Percentiles rank a stretch among this genome's conserved stretches.
Evolutionary conservation across 2,888 invertebrate genomes (phyloP).

Genomic region (Cephus spinipes): DNA sequence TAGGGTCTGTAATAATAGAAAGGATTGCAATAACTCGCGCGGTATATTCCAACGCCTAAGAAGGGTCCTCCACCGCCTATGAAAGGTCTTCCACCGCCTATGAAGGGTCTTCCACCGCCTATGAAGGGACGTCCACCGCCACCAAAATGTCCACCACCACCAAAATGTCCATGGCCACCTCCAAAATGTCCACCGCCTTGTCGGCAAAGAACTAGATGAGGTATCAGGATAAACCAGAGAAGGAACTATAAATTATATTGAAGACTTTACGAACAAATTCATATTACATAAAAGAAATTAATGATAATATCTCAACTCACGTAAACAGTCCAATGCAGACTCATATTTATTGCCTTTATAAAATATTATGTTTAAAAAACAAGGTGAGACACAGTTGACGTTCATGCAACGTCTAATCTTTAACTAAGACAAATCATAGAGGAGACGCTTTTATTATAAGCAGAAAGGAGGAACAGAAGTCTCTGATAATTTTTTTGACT

Average conservation of each 20-base stretch:
- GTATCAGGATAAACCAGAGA: not conserved
- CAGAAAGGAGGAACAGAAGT: not conserved
- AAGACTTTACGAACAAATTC: not conserved
- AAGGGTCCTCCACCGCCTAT: not conserved
- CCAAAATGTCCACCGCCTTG: not conserved
- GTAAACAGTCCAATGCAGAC: not conserved
- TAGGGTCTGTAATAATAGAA: slow-evolving; percentile 1
- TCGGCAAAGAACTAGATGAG: not conserved
- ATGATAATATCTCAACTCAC: not conserved
- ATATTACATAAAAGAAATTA: not conserved
- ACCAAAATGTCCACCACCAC: not conserved
- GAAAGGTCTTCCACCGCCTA: no score
- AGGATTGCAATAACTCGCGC: not conserved
- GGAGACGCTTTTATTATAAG: not conserved
- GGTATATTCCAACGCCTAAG: not conserved
- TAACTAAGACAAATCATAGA: not conserved
- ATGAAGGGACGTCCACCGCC: not conserved
- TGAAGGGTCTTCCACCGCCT: no score
- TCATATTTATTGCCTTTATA: not conserved
- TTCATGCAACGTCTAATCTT: not conserved
- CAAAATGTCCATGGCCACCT: not conserved
- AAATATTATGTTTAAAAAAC: not conserved
- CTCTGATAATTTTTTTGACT: not conserved
- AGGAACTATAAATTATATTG: not conserved
- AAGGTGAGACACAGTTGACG: not conserved